A percentile compares a stretch with the other conserved stretches of the same genome.
These are phyloP conservation scores for Morone saxatilis DNA, from an alignment of 2,113 vertebrate genomes.

Conservation along the genomic window DNA sequence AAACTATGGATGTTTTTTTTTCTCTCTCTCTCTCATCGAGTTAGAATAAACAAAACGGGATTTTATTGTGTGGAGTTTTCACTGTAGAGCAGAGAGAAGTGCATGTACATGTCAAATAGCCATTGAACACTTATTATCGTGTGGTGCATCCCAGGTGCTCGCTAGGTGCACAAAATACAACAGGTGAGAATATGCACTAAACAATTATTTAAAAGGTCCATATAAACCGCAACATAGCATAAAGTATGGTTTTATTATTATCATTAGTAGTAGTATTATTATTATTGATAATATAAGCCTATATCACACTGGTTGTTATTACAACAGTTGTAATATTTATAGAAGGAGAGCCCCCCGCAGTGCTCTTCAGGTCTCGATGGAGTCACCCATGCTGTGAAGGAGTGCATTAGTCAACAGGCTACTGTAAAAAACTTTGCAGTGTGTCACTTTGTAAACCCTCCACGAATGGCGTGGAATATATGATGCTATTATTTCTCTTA, in stretches of 20 bases:
- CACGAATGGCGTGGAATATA: background rate
- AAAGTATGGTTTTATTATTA: background rate
- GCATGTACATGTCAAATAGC: background rate
- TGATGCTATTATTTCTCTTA: background rate
- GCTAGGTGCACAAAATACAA: background rate
- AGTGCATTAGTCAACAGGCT: background rate
- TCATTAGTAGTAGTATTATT: conserved; percentile 10
- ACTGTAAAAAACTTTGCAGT: conserved; percentile 35
- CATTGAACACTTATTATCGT: background rate
- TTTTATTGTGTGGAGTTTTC: no score
- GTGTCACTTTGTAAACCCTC: background rate
- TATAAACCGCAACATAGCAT: background rate
- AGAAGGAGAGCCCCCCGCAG: background rate
- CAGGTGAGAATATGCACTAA: background rate
- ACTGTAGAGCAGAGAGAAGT: background rate
- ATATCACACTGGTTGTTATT: background rate
- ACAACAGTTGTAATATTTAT: background rate
- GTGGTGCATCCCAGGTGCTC: background rate
- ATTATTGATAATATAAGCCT: no score
- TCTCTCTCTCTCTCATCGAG: no score
- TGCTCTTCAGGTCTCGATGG: background rate
- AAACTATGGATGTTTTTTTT: background rate
- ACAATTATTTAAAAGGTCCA: background rate
- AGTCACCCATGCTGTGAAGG: background rate
- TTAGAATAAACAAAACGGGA: background rate